phyloP scores from a whole-genome alignment of 1,140 invertebrate species.

The Gonatopus flavifemur region DNA sequence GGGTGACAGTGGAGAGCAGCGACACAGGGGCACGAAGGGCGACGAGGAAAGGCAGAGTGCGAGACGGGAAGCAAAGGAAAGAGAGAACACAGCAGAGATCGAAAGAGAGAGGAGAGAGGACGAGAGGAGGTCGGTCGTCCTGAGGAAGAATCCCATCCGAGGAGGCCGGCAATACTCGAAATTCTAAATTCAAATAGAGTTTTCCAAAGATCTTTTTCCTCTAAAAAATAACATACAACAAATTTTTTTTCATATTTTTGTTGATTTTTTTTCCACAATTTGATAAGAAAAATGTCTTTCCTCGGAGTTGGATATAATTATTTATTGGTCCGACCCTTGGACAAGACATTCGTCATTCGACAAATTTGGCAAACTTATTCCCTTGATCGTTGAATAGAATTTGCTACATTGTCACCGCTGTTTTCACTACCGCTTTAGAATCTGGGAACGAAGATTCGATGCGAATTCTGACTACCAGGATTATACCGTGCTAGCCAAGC shows the following conservation, averaged over 20 bases:
- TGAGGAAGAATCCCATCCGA: constrained; percentile 6
- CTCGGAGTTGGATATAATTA: constrained; percentile 38
- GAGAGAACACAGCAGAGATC: too few species aligned
- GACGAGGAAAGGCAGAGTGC: constrained; percentile 9
- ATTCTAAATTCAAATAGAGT: too few species aligned
- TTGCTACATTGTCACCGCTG: constrained; percentile 6
- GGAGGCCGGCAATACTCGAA: not conserved
- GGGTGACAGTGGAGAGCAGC: constrained; percentile 1
- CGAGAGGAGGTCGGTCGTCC: constrained; percentile 12
- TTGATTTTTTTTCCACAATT: constrained; percentile 14
- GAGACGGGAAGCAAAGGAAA: constrained; percentile 16
- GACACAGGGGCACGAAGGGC: constrained; percentile 1
- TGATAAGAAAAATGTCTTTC: constrained; percentile 21
- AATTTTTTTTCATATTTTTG: not conserved
- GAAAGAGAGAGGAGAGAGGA: constrained; percentile 10
- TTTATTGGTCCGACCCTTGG: constrained; percentile 37
- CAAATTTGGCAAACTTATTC: too few species aligned
- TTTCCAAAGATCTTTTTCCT: too few species aligned
- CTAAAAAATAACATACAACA: too few species aligned
- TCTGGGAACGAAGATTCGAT: not conserved
- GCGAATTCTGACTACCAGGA: constrained; percentile 1
- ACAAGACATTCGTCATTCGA: constrained; percentile 9
- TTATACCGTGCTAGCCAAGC: constrained; percentile 3
- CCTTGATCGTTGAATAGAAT: constrained; percentile 14
- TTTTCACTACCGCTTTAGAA: constrained; percentile 11